Conservation (phyloP, 64 coral and sea anemone species). For the Dendronephthya gigantea region DNA sequence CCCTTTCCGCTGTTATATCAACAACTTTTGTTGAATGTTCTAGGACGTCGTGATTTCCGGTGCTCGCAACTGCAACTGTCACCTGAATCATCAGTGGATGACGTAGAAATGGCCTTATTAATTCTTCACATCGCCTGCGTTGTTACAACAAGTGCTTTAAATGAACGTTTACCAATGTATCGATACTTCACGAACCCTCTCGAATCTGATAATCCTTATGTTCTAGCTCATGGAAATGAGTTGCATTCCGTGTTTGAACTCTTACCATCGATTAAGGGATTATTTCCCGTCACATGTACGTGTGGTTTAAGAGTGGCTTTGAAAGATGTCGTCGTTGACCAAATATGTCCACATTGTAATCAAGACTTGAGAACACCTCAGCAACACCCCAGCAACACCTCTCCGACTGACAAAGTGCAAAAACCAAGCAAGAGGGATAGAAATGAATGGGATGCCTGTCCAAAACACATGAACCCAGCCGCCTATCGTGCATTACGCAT, state of each 20-base stretch:
- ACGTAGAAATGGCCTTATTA: neutral
- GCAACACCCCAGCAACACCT: neutral
- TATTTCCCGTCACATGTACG: neutral
- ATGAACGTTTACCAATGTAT: neutral
- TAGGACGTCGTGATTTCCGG: neutral
- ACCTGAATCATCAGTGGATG: neutral
- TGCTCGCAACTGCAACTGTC: neutral
- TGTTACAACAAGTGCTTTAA: neutral
- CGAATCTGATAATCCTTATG: neutral
- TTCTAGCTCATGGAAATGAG: neutral
- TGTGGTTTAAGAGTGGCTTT: constrained; percentile 13
- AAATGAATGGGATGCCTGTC: neutral
- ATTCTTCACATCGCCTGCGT: neutral
- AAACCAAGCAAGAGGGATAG: neutral
- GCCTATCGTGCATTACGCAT: neutral
- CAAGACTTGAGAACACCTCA: neutral
- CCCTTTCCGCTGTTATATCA: neutral
- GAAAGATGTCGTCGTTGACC: neutral
- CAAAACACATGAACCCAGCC: neutral
- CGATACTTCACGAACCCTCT: neutral
- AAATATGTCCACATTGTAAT: neutral
- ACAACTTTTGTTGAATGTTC: neutral
- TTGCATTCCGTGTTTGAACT: neutral
- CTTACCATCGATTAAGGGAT: neutral
- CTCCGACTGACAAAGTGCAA: neutral